Conservation (phyloP, 2,888 invertebrate genomes). For the Campoplex capitator region DNA sequence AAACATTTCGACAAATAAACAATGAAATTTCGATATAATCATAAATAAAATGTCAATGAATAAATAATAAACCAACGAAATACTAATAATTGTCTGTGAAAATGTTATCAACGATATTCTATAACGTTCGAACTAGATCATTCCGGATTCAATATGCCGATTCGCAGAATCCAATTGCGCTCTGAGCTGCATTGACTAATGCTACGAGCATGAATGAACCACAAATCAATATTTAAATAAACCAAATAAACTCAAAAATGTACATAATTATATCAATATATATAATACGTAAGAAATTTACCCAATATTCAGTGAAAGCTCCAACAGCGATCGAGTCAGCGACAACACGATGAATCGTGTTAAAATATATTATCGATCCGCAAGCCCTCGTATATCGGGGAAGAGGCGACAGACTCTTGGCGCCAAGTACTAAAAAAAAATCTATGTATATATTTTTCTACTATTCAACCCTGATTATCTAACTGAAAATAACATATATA, state of each 20-base stretch:
- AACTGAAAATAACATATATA: background rate
- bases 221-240: background rate
- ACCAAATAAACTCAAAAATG: background rate
- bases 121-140: too few relatives aligned
- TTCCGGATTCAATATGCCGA: too few relatives aligned
- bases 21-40: background rate
- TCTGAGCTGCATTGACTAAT: background rate
- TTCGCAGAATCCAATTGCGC: background rate
- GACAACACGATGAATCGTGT: slow-evolving; percentile 18
- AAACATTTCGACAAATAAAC: background rate
- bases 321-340: slow-evolving; percentile 8
- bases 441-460: slow-evolving; percentile 4
- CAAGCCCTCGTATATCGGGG: slow-evolving; percentile 11
- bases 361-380: slow-evolving; percentile 21
- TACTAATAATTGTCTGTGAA: background rate
- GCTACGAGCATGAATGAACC: background rate
- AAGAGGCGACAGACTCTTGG: slow-evolving; percentile 8
- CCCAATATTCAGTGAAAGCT: background rate
- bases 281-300: background rate
- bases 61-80: background rate
- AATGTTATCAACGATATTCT: background rate
- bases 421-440: slow-evolving; percentile 34
- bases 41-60: background rate
- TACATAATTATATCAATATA: background rate
- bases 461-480: slow-evolving; percentile 12